Evolutionary conservation across 2,888 invertebrate genomes (phyloP).

Genomic region (Dynastes grantii): DNA sequence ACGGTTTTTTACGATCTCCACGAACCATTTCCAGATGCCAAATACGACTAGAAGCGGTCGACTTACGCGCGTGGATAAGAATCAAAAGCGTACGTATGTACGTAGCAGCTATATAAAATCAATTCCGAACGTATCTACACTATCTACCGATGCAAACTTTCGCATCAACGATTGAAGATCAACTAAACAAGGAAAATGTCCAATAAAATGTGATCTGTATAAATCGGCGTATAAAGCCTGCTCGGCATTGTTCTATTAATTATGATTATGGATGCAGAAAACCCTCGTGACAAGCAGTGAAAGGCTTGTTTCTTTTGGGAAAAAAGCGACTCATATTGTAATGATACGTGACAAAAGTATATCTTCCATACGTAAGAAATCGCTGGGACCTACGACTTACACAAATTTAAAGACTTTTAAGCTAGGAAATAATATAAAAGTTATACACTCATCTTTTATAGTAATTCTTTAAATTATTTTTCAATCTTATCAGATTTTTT

Average conservation of each 20-base stretch:
- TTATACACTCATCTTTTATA: no score
- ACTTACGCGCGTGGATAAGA: not conserved
- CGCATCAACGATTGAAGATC: not conserved
- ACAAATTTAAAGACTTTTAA: no score
- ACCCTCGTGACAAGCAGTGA: not conserved
- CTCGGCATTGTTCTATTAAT: conserved; percentile 26
- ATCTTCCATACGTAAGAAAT: no score
- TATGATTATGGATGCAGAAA: conserved; percentile 38
- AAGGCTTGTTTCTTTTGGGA: no score
- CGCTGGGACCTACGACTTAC: no score
- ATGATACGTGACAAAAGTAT: no score
- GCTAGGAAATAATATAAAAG: no score
- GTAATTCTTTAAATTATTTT: no score
- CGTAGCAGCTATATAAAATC: conserved; percentile 10
- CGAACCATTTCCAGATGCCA: conserved; percentile 16
- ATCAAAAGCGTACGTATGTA: not conserved
- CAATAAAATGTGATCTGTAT: conserved; percentile 22
- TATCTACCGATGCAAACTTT: not conserved
- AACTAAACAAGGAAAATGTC: not conserved
- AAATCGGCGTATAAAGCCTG: conserved; percentile 20
- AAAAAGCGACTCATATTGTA: no score
- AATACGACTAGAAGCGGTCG: conserved; percentile 5
- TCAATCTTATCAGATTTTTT: no score
- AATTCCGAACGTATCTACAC: not conserved
- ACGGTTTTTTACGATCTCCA: conserved; percentile 10